Evolutionary conservation across 2,113 vertebrate genomes (phyloP).

Genomic region (Lampris megalopsis): DNA sequence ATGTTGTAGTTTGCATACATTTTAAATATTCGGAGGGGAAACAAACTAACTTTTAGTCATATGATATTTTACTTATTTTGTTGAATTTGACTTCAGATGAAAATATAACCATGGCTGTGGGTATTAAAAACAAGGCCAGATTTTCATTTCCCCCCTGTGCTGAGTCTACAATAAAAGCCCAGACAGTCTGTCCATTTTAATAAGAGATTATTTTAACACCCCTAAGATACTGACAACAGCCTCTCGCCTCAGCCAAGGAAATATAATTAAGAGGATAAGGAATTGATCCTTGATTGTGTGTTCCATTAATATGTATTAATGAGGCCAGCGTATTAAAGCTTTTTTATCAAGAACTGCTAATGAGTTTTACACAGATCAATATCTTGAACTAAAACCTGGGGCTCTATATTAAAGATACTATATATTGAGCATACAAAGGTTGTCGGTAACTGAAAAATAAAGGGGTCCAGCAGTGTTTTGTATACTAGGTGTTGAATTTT

Average conservation of each 20-base stretch:
- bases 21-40: too few relatives aligned
- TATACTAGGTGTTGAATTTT: background rate
- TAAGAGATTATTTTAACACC: conserved; percentile 59
- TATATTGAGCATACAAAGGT: conserved; percentile 18
- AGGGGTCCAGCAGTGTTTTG: conserved; percentile 13
- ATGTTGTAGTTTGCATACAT: too few relatives aligned
- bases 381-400: conserved; percentile 58
- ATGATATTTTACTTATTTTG: conserved; percentile 15
- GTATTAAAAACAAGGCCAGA: conserved; percentile 15
- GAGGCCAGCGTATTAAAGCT: conserved; percentile 72
- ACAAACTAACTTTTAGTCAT: background rate
- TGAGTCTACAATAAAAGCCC: conserved; percentile 42
- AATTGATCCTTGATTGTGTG: conserved; percentile 78
- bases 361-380: conserved; percentile 79
- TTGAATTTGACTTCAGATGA: conserved; percentile 16
- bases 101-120: conserved; percentile 12
- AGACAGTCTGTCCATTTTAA: conserved; percentile 58
- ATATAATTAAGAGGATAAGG: conserved; percentile 78
- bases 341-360: conserved; percentile 73
- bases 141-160: conserved; percentile 33
- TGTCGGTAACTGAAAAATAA: conserved; percentile 34
- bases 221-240: conserved; percentile 56
- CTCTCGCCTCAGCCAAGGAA: conserved; percentile 66
- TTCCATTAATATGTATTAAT: conserved; percentile 76
- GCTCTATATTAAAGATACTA: conserved; percentile 47